A percentile compares a stretch with the other conserved stretches of the same genome.
Evolutionary conservation across 2,888 invertebrate species (phyloP).

Genomic region (Diarsia mendica): DNA sequence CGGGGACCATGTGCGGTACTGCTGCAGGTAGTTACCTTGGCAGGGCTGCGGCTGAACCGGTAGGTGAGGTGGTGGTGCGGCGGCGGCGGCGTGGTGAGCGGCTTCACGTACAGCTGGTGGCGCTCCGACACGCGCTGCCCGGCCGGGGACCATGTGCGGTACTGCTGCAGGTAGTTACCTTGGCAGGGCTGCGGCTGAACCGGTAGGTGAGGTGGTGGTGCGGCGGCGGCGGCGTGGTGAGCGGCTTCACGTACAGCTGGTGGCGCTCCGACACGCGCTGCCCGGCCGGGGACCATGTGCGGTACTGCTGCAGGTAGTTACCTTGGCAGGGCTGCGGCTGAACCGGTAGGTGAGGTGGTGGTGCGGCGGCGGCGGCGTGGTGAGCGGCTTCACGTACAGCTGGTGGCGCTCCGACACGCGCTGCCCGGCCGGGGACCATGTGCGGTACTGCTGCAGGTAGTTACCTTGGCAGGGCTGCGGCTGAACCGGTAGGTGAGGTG

Average conservation of each 20-base stretch:
- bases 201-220: slow-evolving; percentile 93
- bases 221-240: slow-evolving; percentile 85
- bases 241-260: slow-evolving; percentile 88
- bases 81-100: slow-evolving; percentile 86
- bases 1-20: too few species aligned
- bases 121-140: slow-evolving; percentile 84
- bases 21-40: slow-evolving; percentile 90
- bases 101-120: slow-evolving; percentile 88
- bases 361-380: slow-evolving; percentile 85
- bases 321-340: slow-evolving; percentile 96
- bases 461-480: slow-evolving; percentile 96
- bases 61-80: slow-evolving; percentile 92
- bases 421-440: too few species aligned
- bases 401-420: slow-evolving; percentile 89
- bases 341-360: slow-evolving; percentile 94
- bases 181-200: slow-evolving; percentile 96
- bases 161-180: slow-evolving; percentile 86
- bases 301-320: slow-evolving; percentile 69
- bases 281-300: too few species aligned
- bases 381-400: slow-evolving; percentile 88
- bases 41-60: slow-evolving; percentile 96
- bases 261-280: slow-evolving; percentile 87
- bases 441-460: too few species aligned
- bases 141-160: too few species aligned
- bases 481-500: slow-evolving; percentile 95